These are phyloP conservation scores for Noturus placidus DNA, from an alignment of 2,113 vertebrate genomes.

Conservation along the genomic window DNA sequence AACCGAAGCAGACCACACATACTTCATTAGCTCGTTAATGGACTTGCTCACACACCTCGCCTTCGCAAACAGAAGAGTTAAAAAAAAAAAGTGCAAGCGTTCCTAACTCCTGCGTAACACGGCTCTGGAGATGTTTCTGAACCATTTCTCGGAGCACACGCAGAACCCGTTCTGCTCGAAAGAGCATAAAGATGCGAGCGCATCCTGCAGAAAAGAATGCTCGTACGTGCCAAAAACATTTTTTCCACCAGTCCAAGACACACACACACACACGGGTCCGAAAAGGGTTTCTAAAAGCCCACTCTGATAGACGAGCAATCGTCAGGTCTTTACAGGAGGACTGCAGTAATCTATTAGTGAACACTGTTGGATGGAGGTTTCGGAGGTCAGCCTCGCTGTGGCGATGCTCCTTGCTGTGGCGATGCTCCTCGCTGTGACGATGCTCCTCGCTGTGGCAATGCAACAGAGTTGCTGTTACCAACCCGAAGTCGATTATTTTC, in stretches of 20 bases:
- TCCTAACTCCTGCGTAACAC: background rate
- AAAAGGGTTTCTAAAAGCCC: background rate
- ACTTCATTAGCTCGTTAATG: conserved; percentile 3
- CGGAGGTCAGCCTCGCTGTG: background rate
- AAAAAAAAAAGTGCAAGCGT: background rate
- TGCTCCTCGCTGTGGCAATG: background rate
- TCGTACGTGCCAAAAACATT: background rate
- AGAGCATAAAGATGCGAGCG: background rate
- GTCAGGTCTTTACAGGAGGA: background rate
- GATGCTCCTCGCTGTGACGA: background rate
- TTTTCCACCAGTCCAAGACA: background rate
- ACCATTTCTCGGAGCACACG: background rate
- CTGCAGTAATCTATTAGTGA: background rate
- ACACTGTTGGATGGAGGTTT: background rate
- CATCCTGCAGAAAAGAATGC: background rate
- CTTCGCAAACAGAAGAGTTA: background rate
- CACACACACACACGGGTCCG: background rate
- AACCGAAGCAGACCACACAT: background rate
- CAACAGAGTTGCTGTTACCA: no score
- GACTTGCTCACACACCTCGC: background rate
- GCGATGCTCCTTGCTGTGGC: background rate
- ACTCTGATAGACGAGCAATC: background rate
- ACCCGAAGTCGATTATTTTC: background rate
- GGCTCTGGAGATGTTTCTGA: background rate
- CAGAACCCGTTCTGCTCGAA: background rate